Percentiles rank a stretch among this genome's conserved stretches.
phyloP scores from a whole-genome alignment of 2,797 vertebrate genomes.

The Microctenopoma steveboyesi region DNA sequence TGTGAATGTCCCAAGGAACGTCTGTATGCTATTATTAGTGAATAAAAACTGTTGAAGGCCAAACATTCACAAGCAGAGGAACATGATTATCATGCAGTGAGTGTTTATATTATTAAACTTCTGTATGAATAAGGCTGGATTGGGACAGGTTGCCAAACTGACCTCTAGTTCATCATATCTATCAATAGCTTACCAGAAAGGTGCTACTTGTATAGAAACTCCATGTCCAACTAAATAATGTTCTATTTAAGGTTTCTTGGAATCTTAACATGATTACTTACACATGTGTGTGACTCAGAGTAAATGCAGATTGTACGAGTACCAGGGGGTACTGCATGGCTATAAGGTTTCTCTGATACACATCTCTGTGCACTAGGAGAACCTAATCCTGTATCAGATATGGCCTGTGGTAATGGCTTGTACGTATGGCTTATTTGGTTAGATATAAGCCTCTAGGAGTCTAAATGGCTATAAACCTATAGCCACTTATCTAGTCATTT shows the following conservation, averaged over 20 bases:
- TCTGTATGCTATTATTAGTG: too few species aligned
- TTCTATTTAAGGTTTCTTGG: too few species aligned
- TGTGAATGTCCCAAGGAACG: slow-evolving; percentile 11
- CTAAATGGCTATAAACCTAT: too few species aligned
- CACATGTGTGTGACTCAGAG: background rate
- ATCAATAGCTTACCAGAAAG: slow-evolving; percentile 13
- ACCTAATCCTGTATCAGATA: slow-evolving; percentile 68
- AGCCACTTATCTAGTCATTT: slow-evolving; percentile 24
- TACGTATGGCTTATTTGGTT: slow-evolving; percentile 50
- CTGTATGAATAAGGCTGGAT: background rate
- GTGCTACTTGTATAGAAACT: background rate
- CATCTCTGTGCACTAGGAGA: slow-evolving; percentile 59
- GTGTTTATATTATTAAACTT: background rate
- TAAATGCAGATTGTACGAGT: slow-evolving; percentile 33
- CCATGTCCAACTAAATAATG: background rate
- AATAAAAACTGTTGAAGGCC: background rate
- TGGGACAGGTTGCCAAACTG: background rate
- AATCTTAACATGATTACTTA: too few species aligned
- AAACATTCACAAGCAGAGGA: background rate
- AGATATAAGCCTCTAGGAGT: slow-evolving; percentile 35
- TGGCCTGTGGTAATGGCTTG: slow-evolving; percentile 41
- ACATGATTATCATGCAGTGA: background rate
- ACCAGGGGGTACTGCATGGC: slow-evolving; percentile 23
- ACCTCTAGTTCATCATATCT: background rate
- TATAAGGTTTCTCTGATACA: slow-evolving; percentile 64